Conservation (phyloP, 2,113 vertebrate species). For the Callocephalon fimbriatum region DNA sequence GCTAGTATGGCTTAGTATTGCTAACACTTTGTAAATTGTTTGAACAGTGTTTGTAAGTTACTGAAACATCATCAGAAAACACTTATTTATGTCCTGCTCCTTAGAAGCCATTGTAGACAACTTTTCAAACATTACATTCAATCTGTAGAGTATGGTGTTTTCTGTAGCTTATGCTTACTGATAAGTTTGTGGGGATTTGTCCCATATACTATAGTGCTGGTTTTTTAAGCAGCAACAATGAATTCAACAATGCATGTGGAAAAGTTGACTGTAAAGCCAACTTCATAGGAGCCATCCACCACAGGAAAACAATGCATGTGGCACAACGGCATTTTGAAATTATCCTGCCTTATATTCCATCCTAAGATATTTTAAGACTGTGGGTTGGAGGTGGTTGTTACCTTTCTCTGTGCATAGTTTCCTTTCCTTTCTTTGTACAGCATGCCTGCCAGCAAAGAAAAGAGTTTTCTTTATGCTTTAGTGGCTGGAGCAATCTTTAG, state of each 20-base stretch:
- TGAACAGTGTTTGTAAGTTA: neutral
- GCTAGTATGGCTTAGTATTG: neutral
- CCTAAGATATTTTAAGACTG: neutral
- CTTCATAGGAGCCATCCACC: neutral
- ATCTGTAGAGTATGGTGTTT: neutral
- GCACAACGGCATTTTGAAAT: neutral
- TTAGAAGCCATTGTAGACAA: neutral
- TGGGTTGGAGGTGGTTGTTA: neutral
- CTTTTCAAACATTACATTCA: neutral
- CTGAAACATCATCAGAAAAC: neutral
- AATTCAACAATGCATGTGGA: neutral
- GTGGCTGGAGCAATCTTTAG: neutral
- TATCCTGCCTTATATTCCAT: neutral
- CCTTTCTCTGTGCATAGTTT: neutral
- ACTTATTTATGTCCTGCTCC: neutral
- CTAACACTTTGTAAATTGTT: neutral
- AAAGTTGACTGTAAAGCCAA: neutral
- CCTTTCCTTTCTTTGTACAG: neutral
- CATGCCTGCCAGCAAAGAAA: neutral
- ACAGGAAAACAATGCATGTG: neutral
- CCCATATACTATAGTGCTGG: neutral
- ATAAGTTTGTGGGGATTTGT: neutral
- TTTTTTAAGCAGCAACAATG: neutral
- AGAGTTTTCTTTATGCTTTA: neutral
- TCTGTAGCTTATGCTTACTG: neutral